Conservation (phyloP, 2,888 invertebrate species). For the Drosophila antonietae region DNA sequence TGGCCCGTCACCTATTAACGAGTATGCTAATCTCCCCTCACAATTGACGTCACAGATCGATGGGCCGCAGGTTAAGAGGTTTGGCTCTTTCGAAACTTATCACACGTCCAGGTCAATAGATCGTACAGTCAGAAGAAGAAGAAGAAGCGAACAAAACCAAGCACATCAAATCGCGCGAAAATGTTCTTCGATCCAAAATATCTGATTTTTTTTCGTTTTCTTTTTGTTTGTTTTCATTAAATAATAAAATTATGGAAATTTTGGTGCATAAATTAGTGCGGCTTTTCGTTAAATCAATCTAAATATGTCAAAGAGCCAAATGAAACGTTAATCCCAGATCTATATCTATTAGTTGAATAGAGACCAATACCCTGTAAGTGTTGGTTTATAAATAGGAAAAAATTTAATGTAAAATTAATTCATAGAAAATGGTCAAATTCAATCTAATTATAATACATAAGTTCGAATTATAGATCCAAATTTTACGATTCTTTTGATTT, state of each 20-base stretch:
- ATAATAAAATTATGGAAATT: conserved; percentile 37
- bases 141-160: neutral
- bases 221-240: conserved; percentile 55
- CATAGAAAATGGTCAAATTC: neutral
- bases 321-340: neutral
- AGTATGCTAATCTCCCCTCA: conserved; percentile 39
- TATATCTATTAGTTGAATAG: neutral
- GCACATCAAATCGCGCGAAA: neutral
- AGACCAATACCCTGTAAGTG: conserved; percentile 4
- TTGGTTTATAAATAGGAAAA: neutral
- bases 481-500: neutral
- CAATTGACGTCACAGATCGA: conserved; percentile 32
- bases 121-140: neutral
- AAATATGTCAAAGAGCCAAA: conserved; percentile 44
- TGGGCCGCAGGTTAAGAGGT: conserved; percentile 13
- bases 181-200: neutral
- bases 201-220: neutral
- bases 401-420: neutral
- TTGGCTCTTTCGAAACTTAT: conserved; percentile 13
- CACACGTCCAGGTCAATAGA: conserved; percentile 37
- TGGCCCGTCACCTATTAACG: conserved; percentile 34
- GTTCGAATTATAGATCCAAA: neutral
- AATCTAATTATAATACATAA: neutral
- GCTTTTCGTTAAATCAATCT: conserved; percentile 25
- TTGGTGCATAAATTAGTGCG: conserved; percentile 12